A percentile compares a stretch with the other conserved stretches of the same genome.
Conservation (phyloP, 1,140 invertebrate species). For the Octopus sinensis region DNA sequence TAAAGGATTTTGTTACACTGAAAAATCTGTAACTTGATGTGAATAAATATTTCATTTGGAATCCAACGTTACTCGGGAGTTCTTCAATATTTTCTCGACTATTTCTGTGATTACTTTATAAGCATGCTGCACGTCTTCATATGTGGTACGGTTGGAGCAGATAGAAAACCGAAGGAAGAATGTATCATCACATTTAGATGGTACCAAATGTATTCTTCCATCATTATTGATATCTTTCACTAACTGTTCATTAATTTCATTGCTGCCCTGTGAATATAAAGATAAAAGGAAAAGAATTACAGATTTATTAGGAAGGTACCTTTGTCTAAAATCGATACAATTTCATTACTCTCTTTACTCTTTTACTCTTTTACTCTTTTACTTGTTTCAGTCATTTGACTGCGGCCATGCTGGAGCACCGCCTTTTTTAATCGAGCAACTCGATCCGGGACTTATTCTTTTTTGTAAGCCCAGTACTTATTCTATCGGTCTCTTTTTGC, state of each 20-base stretch:
- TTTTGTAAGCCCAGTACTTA: too few relatives aligned
- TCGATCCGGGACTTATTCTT: too few relatives aligned
- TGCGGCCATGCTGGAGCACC: too few relatives aligned
- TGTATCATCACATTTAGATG: constrained; percentile 62
- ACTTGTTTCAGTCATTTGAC: too few relatives aligned
- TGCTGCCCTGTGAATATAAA: constrained; percentile 64
- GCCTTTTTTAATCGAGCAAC: too few relatives aligned
- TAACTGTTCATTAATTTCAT: constrained; percentile 72
- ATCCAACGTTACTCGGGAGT: not conserved
- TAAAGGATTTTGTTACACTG: too few relatives aligned
- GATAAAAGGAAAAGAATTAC: not conserved
- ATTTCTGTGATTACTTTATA: constrained; percentile 74
- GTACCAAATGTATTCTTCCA: constrained; percentile 80
- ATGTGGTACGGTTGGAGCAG: constrained; percentile 70
- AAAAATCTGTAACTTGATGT: too few relatives aligned
- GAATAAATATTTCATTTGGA: too few relatives aligned
- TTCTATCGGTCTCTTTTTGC: too few relatives aligned
- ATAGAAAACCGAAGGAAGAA: constrained; percentile 81
- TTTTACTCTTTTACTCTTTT: too few relatives aligned
- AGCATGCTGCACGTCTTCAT: constrained; percentile 74
- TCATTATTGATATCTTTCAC: constrained; percentile 73
- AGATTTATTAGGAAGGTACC: not conserved
- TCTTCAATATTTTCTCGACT: constrained; percentile 31
- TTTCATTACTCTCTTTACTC: too few relatives aligned
- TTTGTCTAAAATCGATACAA: too few relatives aligned